Conservation (phyloP, 2,797 vertebrate species). For the Lithobates pipiens region DNA sequence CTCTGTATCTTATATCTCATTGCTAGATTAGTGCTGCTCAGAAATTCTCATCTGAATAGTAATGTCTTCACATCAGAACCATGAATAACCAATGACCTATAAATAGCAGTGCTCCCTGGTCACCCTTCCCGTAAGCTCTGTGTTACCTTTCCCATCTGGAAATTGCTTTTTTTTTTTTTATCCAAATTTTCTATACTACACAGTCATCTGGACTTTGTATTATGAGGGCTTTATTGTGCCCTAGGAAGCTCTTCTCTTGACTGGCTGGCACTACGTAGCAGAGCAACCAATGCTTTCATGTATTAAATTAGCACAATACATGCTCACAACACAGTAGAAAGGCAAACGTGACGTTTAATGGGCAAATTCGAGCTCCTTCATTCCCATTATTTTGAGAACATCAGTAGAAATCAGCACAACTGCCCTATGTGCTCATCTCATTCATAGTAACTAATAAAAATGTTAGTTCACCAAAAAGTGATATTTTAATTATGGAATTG, state of each 20-base stretch:
- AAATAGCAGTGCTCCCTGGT: conserved; percentile 34
- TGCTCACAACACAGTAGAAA: too few species aligned
- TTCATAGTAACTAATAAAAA: too few species aligned
- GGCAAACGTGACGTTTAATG: too few species aligned
- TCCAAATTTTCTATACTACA: background rate
- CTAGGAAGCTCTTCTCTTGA: background rate
- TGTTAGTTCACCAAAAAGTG: too few species aligned
- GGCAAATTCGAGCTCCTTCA: too few species aligned
- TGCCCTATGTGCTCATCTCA: too few species aligned
- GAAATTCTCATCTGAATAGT: conserved; percentile 48
- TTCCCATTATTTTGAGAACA: too few species aligned
- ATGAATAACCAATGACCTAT: conserved; percentile 54
- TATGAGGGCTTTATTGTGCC: background rate
- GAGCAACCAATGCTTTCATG: background rate
- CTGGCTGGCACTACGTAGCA: background rate
- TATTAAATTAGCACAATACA: background rate
- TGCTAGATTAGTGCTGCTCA: conserved; percentile 23
- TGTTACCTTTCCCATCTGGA: conserved; percentile 27
- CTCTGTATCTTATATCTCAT: conserved; percentile 2
- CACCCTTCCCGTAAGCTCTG: conserved; percentile 49
- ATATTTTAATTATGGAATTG: too few species aligned
- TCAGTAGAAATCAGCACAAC: too few species aligned
- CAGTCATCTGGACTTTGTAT: conserved; percentile 1
- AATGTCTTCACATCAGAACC: conserved; percentile 25
- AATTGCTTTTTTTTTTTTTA: background rate